A percentile compares a stretch with the other conserved stretches of the same genome.
These are phyloP conservation scores for Dinothrombium tinctorium DNA, from an alignment of 1,140 invertebrate species.

Conservation along the genomic window DNA sequence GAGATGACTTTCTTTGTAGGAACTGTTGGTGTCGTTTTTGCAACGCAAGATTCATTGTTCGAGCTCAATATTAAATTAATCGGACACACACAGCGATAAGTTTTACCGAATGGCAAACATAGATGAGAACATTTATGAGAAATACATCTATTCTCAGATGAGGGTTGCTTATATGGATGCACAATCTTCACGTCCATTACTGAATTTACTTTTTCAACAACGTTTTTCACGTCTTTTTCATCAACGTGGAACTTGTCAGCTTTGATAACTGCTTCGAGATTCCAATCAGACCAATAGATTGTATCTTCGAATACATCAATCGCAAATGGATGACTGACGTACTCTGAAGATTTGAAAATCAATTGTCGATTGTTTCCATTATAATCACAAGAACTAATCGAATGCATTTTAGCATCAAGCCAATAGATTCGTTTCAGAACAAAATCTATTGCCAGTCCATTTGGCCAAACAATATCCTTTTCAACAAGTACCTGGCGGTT, in stretches of 20 bases:
- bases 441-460: constrained; percentile 66
- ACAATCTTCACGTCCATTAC: constrained; percentile 89
- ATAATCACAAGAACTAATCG: constrained; percentile 59
- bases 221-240: constrained; percentile 33
- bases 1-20: no score
- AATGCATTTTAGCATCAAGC: constrained; percentile 80
- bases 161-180: constrained; percentile 70
- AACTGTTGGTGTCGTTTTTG: no score
- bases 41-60: no score
- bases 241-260: constrained; percentile 26
- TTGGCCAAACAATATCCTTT: constrained; percentile 85
- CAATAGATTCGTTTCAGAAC: constrained; percentile 64
- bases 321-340: constrained; percentile 66
- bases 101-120: constrained; percentile 39
- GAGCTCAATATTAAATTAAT: no score
- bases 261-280: background rate
- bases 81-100: constrained; percentile 23
- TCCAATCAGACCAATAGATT: constrained; percentile 73
- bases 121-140: constrained; percentile 78
- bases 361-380: constrained; percentile 51
- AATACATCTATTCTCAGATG: constrained; percentile 68
- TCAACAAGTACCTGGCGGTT: constrained; percentile 55
- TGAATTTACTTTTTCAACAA: constrained; percentile 19
- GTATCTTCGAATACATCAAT: constrained; percentile 77
- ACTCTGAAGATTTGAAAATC: constrained; percentile 27